A percentile compares a stretch with the other conserved stretches of the same genome.
Conservation (phyloP, 2,797 vertebrate genomes). For the Octomys mimax region DNA sequence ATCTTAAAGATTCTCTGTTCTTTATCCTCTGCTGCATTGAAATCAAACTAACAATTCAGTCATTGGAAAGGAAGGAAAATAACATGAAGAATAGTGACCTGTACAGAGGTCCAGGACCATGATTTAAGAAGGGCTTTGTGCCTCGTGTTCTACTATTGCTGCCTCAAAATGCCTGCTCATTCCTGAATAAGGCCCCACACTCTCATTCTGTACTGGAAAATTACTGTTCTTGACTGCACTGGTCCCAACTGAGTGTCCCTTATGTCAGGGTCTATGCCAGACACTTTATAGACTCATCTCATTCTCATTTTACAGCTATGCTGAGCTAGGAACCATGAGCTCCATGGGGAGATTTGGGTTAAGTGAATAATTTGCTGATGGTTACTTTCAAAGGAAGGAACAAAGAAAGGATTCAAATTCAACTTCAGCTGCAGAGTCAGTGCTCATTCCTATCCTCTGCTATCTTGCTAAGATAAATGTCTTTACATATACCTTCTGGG, state of each 20-base stretch:
- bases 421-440: neutral
- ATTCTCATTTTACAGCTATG: neutral
- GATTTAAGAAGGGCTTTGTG: neutral
- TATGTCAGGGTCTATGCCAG: neutral
- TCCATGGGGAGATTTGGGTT: conserved; percentile 16
- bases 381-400: neutral
- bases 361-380: neutral
- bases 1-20: neutral
- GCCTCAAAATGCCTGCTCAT: conserved; percentile 1
- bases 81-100: neutral
- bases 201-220: neutral
- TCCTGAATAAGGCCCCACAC: neutral
- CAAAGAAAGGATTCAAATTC: neutral
- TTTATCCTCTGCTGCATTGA: neutral
- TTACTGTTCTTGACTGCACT: neutral
- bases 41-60: neutral
- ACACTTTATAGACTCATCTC: neutral
- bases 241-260: neutral
- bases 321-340: neutral
- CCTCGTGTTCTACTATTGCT: neutral
- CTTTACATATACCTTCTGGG: neutral
- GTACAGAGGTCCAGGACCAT: neutral
- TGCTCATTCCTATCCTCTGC: neutral
- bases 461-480: neutral
- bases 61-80: neutral